Evolutionary conservation across 2,888 invertebrate genomes (phyloP).

Genomic region (Standfussiana lucernea): DNA sequence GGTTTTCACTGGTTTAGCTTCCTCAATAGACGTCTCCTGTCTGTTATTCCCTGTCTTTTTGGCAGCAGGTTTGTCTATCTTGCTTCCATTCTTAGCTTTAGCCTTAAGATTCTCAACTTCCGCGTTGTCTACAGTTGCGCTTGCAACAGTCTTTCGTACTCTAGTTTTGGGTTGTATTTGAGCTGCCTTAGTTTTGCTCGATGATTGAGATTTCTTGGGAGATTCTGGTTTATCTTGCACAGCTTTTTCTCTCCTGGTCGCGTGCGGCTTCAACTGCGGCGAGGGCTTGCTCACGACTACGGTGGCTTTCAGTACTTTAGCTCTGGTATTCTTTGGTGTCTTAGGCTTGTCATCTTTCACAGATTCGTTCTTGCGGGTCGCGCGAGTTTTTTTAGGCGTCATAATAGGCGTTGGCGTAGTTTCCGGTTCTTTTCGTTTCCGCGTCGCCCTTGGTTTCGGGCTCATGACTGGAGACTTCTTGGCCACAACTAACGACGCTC

Average conservation of each 20-base stretch:
- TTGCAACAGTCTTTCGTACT: conserved; percentile 49
- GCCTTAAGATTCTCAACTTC: conserved; percentile 32
- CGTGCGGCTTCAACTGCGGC: conserved; percentile 74
- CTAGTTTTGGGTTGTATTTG: conserved; percentile 52
- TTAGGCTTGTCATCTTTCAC: conserved; percentile 59
- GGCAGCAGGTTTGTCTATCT: conserved; percentile 38
- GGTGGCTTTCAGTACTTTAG: conserved; percentile 67
- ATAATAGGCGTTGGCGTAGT: conserved; percentile 34
- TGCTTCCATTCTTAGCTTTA: conserved; percentile 60
- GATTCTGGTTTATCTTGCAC: conserved; percentile 57
- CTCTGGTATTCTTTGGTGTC: conserved; percentile 74
- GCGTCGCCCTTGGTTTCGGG: conserved; percentile 59
- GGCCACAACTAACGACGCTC: conserved; percentile 73
- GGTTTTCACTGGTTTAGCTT: conserved; percentile 51
- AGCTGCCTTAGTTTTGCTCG: conserved; percentile 20
- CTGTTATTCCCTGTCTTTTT: conserved; percentile 47
- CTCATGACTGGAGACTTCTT: conserved; percentile 77
- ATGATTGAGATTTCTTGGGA: conserved; percentile 67
- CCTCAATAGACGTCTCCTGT: conserved; percentile 50
- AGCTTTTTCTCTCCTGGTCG: conserved; percentile 35
- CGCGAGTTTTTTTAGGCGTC: conserved; percentile 65
- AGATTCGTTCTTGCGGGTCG: conserved; percentile 51
- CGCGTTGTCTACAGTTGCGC: conserved; percentile 17
- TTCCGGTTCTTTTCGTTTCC: conserved; percentile 53
- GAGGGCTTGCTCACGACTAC: conserved; percentile 74